Conservation (phyloP, 2,888 invertebrate species). For the Pheosia tremula region DNA sequence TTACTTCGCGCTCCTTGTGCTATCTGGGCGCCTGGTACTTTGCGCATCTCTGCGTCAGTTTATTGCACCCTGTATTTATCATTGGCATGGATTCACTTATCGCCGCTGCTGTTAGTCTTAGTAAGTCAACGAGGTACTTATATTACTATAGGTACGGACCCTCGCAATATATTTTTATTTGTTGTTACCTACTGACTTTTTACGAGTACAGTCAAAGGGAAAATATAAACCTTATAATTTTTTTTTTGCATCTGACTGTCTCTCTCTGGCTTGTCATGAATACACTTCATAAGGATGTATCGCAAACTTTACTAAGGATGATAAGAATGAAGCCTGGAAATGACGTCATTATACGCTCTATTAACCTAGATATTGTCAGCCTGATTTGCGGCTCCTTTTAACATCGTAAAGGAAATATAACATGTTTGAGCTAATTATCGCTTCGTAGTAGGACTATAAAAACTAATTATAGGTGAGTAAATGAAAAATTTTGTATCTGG, state of each 20-base stretch:
- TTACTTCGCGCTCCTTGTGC: constrained; percentile 4
- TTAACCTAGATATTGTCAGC: constrained; percentile 1
- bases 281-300: not conserved
- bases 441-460: too few relatives aligned
- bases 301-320: not conserved
- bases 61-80: not conserved
- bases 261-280: too few relatives aligned
- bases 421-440: too few relatives aligned
- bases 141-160: too few relatives aligned
- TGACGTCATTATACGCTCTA: constrained; percentile 4
- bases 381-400: not conserved
- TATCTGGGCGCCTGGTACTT: constrained; percentile 2
- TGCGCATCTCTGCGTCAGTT: constrained; percentile 2
- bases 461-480: too few relatives aligned
- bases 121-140: too few relatives aligned
- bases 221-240: too few relatives aligned
- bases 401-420: not conserved
- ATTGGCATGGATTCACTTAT: not conserved
- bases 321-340: not conserved
- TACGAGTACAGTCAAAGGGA: too few relatives aligned
- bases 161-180: too few relatives aligned
- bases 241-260: too few relatives aligned
- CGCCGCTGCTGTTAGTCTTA: not conserved
- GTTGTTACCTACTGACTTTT: too few relatives aligned
- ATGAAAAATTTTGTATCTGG: too few relatives aligned